Percentiles rank a stretch among this genome's conserved stretches.
Evolutionary conservation across 2,113 vertebrate genomes (phyloP).

Genomic region (Triplophysa dalaica): DNA sequence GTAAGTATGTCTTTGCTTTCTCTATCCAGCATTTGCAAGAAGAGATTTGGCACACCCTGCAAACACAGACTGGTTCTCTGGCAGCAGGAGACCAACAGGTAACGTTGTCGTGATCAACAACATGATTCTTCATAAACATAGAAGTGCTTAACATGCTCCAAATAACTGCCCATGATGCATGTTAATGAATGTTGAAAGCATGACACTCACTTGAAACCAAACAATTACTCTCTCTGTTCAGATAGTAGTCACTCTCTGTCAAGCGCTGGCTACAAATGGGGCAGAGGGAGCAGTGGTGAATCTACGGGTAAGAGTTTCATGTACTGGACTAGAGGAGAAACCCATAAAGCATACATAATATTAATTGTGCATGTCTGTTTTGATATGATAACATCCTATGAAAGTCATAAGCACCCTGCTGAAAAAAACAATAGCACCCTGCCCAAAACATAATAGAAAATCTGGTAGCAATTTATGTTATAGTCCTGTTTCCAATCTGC

Average conservation of each 20-base stretch:
- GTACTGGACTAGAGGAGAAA: background rate
- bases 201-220: background rate
- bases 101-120: constrained; percentile 43
- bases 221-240: constrained; percentile 62
- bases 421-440: too few relatives aligned
- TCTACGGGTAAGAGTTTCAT: constrained; percentile 67
- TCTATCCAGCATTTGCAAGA: constrained; percentile 71
- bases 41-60: constrained; percentile 72
- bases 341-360: background rate
- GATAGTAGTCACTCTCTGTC: constrained; percentile 69
- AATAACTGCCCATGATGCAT: background rate
- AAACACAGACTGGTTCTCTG: constrained; percentile 71
- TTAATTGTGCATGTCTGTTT: background rate
- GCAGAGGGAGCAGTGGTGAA: constrained; percentile 61
- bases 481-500: too few relatives aligned
- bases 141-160: background rate
- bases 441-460: too few relatives aligned
- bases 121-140: background rate
- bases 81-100: constrained; percentile 75
- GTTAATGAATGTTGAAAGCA: background rate
- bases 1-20: constrained; percentile 65
- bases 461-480: too few relatives aligned
- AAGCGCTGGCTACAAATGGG: constrained; percentile 74
- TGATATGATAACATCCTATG: background rate
- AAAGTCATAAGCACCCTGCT: background rate